Evolutionary conservation across 37 sponge, comb jelly and placozoan genomes (phyloP), one percentile per base, ranked within the genome.

Genomic region (Cladorhizidae sp.): DNA sequence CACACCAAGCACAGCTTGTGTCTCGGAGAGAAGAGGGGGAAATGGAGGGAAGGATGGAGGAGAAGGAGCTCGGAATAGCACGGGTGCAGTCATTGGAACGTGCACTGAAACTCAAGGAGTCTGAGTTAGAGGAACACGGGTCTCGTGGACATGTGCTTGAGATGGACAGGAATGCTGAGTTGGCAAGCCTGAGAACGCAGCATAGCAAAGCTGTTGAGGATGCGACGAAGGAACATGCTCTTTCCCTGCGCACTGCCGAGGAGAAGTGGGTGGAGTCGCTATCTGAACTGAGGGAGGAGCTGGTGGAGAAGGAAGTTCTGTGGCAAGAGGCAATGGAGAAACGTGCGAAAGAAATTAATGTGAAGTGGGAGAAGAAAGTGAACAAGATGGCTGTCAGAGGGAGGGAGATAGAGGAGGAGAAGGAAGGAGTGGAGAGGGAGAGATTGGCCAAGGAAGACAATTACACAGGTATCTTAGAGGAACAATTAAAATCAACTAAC

Each of bases 341-440:
- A 11, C 26, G 36, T 86, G 65, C n/a, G 38, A 55, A 82, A 33
- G 55, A 67, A 8, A 45, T 76, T 45, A 40, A 36, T 68, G 88
- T 37, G 52, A 18, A 49, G 55, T 76, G 78, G 59, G 49, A 79
- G 49, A 49, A 79, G 57, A 84, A 32, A 76, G 45, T 40, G 38
- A 69, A 5, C 35, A 67, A 37, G 32, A 36, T 84, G 23, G n/a
- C 21, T 20, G 69, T 22, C 15, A 45, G 49, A 9, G 49, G 49
- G 8, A 5, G 5, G 5, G 70, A 76, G 58, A 57, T 52, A 22
- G 40, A 83, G 29, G 42, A 75, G 57, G 32, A 33, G 50, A 52
- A 25, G 5, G 38, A 57, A 22, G 37, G 51, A 64, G 25, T 62
- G 54, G 63, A 70, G 11, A 20, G 35, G 7, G 67, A 74, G 75